Conservation (phyloP, 1,140 invertebrate species). For the Sycophila sp. region DNA sequence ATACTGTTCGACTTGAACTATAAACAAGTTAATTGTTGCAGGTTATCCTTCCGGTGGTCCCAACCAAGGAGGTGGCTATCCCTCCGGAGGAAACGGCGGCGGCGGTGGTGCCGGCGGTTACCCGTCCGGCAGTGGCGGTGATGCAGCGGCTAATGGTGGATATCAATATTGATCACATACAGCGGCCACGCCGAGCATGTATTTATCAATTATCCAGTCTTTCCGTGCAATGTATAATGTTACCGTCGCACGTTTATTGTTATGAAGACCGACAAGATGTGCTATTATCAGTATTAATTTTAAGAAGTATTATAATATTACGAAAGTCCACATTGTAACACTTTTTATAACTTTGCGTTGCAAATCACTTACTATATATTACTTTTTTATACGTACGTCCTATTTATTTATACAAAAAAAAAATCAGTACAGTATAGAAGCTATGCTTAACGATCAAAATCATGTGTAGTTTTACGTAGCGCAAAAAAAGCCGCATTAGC, state of each 20-base stretch:
- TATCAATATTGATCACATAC: constrained; percentile 60
- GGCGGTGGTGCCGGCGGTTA: constrained; percentile 52
- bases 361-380: constrained; percentile 17
- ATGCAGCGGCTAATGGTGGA: constrained; percentile 60
- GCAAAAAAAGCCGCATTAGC: constrained; percentile 39
- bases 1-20: background rate
- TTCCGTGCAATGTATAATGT: constrained; percentile 29
- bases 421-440: too few relatives aligned
- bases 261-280: constrained; percentile 26
- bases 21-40: constrained; percentile 4
- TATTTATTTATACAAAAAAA: constrained; percentile 39
- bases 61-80: constrained; percentile 36
- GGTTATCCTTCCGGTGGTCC: constrained; percentile 42
- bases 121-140: constrained; percentile 59
- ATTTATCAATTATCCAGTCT: constrained; percentile 14
- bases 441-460: constrained; percentile 21
- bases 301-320: constrained; percentile 30
- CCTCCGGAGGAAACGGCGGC: constrained; percentile 35
- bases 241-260: constrained; percentile 15
- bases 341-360: constrained; percentile 30
- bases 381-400: constrained; percentile 18
- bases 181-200: constrained; percentile 36
- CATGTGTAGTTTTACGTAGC: constrained; percentile 35
- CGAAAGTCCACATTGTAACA: constrained; percentile 13
- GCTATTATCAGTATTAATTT: constrained; percentile 31